Base-by-base conservation (phyloP, 1,140 invertebrate genomes). In the Drosophila ficusphila region DNA sequence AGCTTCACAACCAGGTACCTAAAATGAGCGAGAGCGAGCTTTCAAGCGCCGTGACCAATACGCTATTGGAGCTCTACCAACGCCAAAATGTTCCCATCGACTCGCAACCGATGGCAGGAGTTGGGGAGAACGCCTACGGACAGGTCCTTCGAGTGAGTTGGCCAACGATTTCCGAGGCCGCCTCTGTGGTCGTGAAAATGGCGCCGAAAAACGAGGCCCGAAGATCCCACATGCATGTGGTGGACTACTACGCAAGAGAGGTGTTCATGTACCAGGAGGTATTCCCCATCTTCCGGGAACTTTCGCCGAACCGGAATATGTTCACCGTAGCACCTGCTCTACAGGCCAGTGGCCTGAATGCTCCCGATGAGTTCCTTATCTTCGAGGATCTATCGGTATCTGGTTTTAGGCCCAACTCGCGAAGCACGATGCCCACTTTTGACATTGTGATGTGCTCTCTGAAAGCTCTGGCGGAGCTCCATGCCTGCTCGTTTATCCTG, bases 101-200 rank as follows among this genome's bases (percentile, higher is more conserved):
- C 11, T 8, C 47, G 14, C 54, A 72, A 41, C 58, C 79, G 0
- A 65, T 79, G 12, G 67, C 61, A 1, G 82, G 82, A 14, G 62
- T 71, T 9, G 82, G 82, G 42, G 82, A 88, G 53, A 88, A 88
- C 38, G 72, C 74, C 7, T 88, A 78, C 33, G 82, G 82, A 3
- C 69, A 77, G 36, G 70, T 88, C 31, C 34, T 85, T 5, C 70
- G 75, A 14, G 60, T 65, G 6, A 64, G 47, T 54, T 64, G 60
- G 65, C 73, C 42, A n/a, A 38, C 46, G 2, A 4, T 39, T 1
- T 5, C 39, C 8, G 21, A 49, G 14, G 64, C 36, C 7, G 12
- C 12, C n/a, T 27, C 9, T 0, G 34, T 73, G 16, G 65, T 88
- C 39, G 44, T 85, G 21, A 88, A 88, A 39, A 75, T 88, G 33